Base-by-base conservation (phyloP, 2,113 vertebrate species). In the Phylloscopus trochiloides region DNA sequence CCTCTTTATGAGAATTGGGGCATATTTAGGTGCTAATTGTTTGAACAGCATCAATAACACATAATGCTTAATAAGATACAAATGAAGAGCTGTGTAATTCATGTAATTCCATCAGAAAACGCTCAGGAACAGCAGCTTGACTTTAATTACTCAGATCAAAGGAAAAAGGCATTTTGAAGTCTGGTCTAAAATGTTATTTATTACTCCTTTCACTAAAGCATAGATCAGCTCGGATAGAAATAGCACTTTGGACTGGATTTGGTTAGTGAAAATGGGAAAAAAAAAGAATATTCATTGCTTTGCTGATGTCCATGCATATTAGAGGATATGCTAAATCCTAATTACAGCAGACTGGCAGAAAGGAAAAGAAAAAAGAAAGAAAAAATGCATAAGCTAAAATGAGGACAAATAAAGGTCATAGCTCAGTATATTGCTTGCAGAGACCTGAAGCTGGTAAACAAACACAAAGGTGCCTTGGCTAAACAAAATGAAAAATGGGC, bases 141-240 rank as follows among this genome's bases (percentile, higher is more conserved):
- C 63, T 73, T 90, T 96, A 95, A 96, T 96, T 93, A 90, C 75
- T 71, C 59, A 83, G 78, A 95, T 96, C 92, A 96, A 96, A 96
- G 79, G 34, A 79, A 96, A 96, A 70, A 82, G 26, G 85, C 63
- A 93, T 96, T 97, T 93, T 92, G 89, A 95, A 96, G 91, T 61
- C 94, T 87, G 38, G 48, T 86, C 79, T 93, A 75, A 94, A 94
- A 59, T 83, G 67, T 95, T 95, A 94, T 93, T 94, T 96, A 96
- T 96, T 92, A 43, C 86, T 86, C 48, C 74, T 92, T 77, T 94
- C 87, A 76, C 68, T 75, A 68, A 59, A 76, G 59, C 55, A 82
- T n/a, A 90, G 90, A 88, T 68, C 63, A 88, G 38, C 57, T 89
- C 0, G 0, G 36, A 73, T 24, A 82, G 86, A 89, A 96, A 90